phyloP scores from a whole-genome alignment of 2,888 invertebrate genomes.

The Oscheius sp. region DNA sequence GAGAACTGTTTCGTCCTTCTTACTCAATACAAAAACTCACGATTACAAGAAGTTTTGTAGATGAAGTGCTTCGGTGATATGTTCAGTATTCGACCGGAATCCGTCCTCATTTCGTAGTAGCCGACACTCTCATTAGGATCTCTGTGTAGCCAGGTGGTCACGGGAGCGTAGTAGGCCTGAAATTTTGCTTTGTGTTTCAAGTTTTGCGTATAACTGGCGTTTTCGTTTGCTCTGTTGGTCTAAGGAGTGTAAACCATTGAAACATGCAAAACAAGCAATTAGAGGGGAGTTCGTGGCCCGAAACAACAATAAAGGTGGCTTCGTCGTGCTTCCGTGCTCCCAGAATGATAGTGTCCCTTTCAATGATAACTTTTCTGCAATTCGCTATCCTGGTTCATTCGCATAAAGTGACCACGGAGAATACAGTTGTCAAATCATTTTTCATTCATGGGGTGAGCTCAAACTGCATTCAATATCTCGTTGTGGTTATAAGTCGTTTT shows the following conservation, averaged over 20 bases:
- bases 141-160: constrained; percentile 30
- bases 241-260: background rate
- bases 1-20: no score
- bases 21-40: background rate
- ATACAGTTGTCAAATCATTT: no score
- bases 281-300: background rate
- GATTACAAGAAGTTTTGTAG: constrained; percentile 38
- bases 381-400: background rate
- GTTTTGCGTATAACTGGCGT: no score
- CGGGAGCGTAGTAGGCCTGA: constrained; percentile 47
- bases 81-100: constrained; percentile 49
- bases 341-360: background rate
- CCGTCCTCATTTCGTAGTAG: constrained; percentile 49
- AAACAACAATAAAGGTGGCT: background rate
- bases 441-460: background rate
- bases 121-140: constrained; percentile 43
- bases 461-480: background rate
- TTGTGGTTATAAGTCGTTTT: background rate
- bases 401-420: background rate
- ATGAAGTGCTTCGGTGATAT: constrained; percentile 51
- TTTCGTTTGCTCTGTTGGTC: no score
- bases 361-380: background rate
- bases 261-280: background rate
- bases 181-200: constrained; percentile 15
- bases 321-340: background rate